These are phyloP conservation scores for Osmerus mordax DNA, from an alignment of 2,113 vertebrate genomes.

Conservation along the genomic window DNA sequence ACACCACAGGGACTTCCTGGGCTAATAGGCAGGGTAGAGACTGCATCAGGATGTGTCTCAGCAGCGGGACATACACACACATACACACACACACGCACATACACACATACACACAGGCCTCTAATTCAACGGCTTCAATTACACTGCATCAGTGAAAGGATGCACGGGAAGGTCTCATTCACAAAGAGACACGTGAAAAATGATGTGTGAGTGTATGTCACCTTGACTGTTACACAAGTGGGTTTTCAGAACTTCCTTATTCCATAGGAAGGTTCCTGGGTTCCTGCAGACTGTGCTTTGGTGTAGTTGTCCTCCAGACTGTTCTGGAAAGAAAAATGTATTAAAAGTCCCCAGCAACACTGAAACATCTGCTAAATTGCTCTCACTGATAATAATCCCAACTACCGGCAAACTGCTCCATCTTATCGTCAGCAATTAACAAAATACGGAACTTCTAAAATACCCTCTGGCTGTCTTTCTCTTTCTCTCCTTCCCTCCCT, in stretches of 20 bases:
- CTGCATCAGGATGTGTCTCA: constrained; percentile 68
- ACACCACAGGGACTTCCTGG: constrained; percentile 66
- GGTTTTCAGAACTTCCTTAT: not conserved
- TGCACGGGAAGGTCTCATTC: constrained; percentile 67
- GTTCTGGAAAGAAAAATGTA: constrained; percentile 39
- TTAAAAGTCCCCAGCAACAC: constrained; percentile 45
- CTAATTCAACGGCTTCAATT: constrained; percentile 74
- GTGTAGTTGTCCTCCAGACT: constrained; percentile 33
- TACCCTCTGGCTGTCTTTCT: constrained; percentile 59
- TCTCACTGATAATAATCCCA: constrained; percentile 70
- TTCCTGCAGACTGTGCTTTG: not conserved
- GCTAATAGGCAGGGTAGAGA: constrained; percentile 71
- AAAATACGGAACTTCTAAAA: constrained; percentile 70
- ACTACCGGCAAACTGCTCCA: constrained; percentile 67
- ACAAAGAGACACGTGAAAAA: constrained; percentile 45
- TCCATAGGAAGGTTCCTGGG: not conserved
- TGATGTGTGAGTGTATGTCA: constrained; percentile 19
- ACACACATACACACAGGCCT: constrained; percentile 57
- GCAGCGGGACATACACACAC: constrained; percentile 54
- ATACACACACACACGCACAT: constrained; percentile 15
- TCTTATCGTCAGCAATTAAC: constrained; percentile 70
- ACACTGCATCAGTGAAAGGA: constrained; percentile 68
- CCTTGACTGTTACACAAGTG: not conserved
- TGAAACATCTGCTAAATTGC: constrained; percentile 68
- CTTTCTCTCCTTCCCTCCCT: constrained; percentile 5